These are phyloP conservation scores for Hylia prasina DNA, from an alignment of 2,113 vertebrate species.

Conservation along the genomic window DNA sequence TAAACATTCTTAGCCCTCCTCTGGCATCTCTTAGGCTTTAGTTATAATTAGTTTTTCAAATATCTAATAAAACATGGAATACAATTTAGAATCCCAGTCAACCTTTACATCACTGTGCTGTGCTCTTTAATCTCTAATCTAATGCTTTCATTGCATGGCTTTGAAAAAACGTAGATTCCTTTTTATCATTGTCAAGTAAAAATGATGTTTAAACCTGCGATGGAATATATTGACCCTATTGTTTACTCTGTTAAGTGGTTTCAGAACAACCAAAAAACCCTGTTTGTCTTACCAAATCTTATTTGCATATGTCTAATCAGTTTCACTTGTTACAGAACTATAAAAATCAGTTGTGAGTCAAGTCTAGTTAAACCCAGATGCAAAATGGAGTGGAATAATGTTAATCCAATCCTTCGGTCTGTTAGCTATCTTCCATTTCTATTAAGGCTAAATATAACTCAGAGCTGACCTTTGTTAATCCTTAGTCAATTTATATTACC, in stretches of 20 bases:
- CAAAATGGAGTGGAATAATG: background rate
- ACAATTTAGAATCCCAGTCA: slow-evolving; percentile 25
- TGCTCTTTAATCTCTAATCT: background rate
- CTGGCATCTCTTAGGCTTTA: background rate
- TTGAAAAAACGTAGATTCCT: background rate
- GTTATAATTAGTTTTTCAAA: background rate
- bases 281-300: background rate
- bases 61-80: background rate
- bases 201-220: background rate
- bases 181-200: background rate
- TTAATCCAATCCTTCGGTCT: background rate
- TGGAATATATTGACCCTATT: background rate
- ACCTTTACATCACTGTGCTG: background rate
- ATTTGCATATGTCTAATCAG: background rate
- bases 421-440: background rate
- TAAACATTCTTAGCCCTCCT: background rate
- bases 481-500: background rate
- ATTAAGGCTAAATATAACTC: background rate
- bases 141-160: background rate
- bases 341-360: background rate
- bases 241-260: background rate
- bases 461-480: background rate
- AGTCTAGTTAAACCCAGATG: background rate
- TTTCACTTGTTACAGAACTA: background rate
- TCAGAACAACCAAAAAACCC: background rate